Percentiles rank a stretch among this genome's conserved stretches.
Evolutionary conservation across 2,797 vertebrate species (phyloP).

Genomic region (Florisuga fusca): DNA sequence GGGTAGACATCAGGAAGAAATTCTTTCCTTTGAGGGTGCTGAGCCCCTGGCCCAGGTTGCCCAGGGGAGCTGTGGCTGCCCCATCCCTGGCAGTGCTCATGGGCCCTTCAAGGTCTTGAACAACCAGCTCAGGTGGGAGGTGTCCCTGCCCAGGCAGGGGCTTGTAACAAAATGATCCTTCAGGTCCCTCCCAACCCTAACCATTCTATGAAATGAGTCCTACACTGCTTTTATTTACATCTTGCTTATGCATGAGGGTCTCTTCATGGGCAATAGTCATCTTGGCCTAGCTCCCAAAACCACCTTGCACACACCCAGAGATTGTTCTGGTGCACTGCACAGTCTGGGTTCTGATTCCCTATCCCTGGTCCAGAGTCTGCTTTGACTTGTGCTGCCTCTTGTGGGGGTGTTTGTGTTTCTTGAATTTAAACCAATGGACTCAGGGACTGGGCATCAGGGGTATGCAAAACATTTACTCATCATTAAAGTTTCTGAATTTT

Average conservation of each 20-base stretch:
- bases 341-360: background rate
- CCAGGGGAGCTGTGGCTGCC: too few relatives aligned
- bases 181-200: too few relatives aligned
- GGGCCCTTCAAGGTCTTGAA: too few relatives aligned
- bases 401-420: background rate
- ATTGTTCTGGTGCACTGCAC: background rate
- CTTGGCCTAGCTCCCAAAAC: background rate
- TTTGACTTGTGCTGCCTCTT: background rate
- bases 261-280: background rate
- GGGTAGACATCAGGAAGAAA: too few relatives aligned
- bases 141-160: too few relatives aligned
- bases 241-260: background rate
- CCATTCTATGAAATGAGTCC: background rate
- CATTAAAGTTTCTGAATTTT: constrained; percentile 23
- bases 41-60: too few relatives aligned
- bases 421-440: background rate
- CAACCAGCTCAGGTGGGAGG: too few relatives aligned
- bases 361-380: background rate
- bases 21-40: too few relatives aligned
- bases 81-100: too few relatives aligned
- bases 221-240: background rate
- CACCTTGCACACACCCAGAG: background rate
- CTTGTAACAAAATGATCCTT: too few relatives aligned
- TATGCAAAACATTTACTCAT: background rate
- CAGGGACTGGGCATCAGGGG: constrained; percentile 6